A percentile compares a stretch with the other conserved stretches of the same genome.
These are phyloP conservation scores for Lycorma delicatula DNA, from an alignment of 1,140 invertebrate species.

Conservation along the genomic window DNA sequence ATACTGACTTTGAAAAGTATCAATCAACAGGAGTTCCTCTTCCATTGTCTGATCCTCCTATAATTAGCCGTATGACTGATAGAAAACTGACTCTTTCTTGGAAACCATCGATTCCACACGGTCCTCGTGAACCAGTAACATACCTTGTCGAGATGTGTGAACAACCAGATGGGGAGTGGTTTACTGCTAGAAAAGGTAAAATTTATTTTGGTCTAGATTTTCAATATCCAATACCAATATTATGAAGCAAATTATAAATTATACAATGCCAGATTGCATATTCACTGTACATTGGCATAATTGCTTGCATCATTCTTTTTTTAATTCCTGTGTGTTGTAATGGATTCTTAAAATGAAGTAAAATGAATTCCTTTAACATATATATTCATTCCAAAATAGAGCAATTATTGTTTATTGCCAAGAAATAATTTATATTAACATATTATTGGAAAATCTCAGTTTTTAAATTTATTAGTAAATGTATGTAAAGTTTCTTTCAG, in stretches of 20 bases:
- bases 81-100: constrained; percentile 76
- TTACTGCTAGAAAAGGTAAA: constrained; percentile 60
- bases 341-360: too few relatives aligned
- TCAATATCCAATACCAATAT: neutral
- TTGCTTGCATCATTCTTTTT: neutral
- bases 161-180: constrained; percentile 80
- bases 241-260: neutral
- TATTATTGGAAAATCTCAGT: too few relatives aligned
- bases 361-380: too few relatives aligned
- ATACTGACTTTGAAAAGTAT: constrained; percentile 74
- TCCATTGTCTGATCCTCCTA: constrained; percentile 76
- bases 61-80: constrained; percentile 82
- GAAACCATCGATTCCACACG: constrained; percentile 79
- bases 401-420: too few relatives aligned
- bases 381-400: too few relatives aligned
- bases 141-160: constrained; percentile 92
- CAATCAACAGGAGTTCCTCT: constrained; percentile 69
- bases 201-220: constrained; percentile 3
- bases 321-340: too few relatives aligned
- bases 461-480: too few relatives aligned
- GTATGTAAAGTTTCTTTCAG: too few relatives aligned
- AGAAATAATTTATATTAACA: too few relatives aligned
- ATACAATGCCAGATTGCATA: neutral
- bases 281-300: neutral
- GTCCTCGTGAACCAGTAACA: constrained; percentile 73